Evolutionary conservation across 2,888 invertebrate genomes (phyloP).

Genomic region (Cyrtodaria siliqua): DNA sequence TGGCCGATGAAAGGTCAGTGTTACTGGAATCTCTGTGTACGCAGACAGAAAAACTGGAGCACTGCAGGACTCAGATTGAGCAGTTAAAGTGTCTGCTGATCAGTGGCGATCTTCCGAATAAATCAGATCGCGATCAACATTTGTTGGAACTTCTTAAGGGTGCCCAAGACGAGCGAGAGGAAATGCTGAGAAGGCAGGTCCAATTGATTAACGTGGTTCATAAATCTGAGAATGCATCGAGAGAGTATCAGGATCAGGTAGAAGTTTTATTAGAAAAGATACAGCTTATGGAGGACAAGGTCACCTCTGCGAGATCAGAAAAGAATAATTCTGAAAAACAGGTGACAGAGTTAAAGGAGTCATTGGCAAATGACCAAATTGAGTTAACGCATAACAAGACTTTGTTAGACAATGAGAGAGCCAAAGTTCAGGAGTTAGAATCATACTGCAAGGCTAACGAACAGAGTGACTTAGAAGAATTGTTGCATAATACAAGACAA

Average conservation of each 20-base stretch:
- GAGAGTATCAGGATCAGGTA: constrained; percentile 77
- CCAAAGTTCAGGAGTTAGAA: constrained; percentile 91
- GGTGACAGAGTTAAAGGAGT: constrained; percentile 88
- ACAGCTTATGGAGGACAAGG: constrained; percentile 90
- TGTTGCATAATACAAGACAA: constrained; percentile 88
- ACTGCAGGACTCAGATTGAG: constrained; percentile 93
- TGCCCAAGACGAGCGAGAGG: constrained; percentile 84
- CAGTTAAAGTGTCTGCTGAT: constrained; percentile 91
- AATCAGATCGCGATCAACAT: constrained; percentile 88
- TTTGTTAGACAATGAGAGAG: constrained; percentile 93
- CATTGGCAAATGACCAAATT: constrained; percentile 91
- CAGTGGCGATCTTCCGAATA: constrained; percentile 81
- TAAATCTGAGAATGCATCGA: constrained; percentile 75
- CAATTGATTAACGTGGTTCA: constrained; percentile 91
- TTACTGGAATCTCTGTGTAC: constrained; percentile 95
- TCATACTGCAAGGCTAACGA: constrained; percentile 88
- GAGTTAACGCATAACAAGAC: constrained; percentile 93
- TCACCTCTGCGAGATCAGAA: constrained; percentile 90
- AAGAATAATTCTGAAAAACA: constrained; percentile 92
- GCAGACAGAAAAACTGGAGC: constrained; percentile 96
- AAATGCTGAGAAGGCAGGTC: constrained; percentile 89
- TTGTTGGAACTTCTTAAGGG: constrained; percentile 92
- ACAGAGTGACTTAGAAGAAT: constrained; percentile 90
- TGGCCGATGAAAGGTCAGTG: constrained; percentile 95
- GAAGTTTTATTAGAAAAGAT: constrained; percentile 90